Conservation (phyloP, 2,888 invertebrate genomes). For the Ennomos fuscantarius region DNA sequence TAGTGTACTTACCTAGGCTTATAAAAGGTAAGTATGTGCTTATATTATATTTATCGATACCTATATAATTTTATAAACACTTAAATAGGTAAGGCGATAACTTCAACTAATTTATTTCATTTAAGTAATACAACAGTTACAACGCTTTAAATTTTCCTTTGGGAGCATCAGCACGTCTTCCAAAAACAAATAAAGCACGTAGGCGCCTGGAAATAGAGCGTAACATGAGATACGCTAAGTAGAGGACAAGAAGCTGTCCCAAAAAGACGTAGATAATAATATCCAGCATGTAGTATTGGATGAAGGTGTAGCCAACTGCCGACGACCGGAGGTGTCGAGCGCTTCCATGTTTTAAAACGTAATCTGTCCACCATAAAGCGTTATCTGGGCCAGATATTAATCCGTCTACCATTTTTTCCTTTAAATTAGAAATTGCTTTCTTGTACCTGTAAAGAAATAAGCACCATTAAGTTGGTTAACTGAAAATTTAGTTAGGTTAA, state of each 20-base stretch:
- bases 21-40: too few species aligned
- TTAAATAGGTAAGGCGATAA: too few species aligned
- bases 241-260: constrained; percentile 40
- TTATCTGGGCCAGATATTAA: constrained; percentile 74
- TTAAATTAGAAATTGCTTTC: constrained; percentile 59
- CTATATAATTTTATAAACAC: too few species aligned
- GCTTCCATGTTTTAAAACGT: constrained; percentile 75
- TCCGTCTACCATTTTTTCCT: constrained; percentile 55
- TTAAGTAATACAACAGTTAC: constrained; percentile 39
- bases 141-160: constrained; percentile 72
- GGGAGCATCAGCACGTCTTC: constrained; percentile 29
- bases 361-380: constrained; percentile 83
- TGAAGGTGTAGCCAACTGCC: constrained; percentile 62
- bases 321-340: constrained; percentile 74
- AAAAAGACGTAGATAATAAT: constrained; percentile 49
- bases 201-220: constrained; percentile 51
- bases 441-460: constrained; percentile 62
- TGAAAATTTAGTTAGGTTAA: neutral
- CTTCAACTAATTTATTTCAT: too few species aligned
- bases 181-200: constrained; percentile 46
- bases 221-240: constrained; percentile 46
- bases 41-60: too few species aligned
- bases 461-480: neutral
- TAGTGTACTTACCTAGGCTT: too few species aligned
- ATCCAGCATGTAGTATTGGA: constrained; percentile 73